Percentiles rank a stretch among this genome's conserved stretches.
These are phyloP conservation scores for Mercenaria mercenaria DNA, from an alignment of 1,140 invertebrate species.

Conservation along the genomic window DNA sequence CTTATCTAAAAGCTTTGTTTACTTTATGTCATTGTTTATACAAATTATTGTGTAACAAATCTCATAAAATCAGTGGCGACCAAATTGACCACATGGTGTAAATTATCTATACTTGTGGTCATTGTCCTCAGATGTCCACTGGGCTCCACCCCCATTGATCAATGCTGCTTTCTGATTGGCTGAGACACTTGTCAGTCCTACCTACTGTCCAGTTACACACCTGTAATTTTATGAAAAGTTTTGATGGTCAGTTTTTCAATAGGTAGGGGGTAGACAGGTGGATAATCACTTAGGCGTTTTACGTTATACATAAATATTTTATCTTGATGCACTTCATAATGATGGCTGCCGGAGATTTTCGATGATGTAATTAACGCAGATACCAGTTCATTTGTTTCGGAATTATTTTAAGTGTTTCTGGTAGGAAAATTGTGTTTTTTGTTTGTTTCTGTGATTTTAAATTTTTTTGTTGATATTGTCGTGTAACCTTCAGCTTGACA, in stretches of 20 bases:
- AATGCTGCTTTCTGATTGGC: constrained; percentile 52
- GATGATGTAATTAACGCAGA: constrained; percentile 17
- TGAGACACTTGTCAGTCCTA: not conserved
- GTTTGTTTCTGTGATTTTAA: not conserved
- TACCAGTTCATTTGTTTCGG: no score
- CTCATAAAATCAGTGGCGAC: constrained; percentile 30
- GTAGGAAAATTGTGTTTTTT: not conserved
- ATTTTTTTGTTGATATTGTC: not conserved
- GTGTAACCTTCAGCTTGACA: not conserved
- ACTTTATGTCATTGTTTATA: constrained; percentile 14
- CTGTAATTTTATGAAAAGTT: not conserved
- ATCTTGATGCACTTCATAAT: constrained; percentile 40
- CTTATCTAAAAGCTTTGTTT: not conserved
- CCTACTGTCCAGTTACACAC: constrained; percentile 20
- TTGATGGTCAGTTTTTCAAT: not conserved
- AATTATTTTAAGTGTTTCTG: not conserved
- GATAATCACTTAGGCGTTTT: constrained; percentile 38
- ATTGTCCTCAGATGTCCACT: not conserved
- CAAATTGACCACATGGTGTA: constrained; percentile 4
- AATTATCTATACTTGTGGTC: constrained; percentile 24
- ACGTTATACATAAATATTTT: constrained; percentile 43
- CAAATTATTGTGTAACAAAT: constrained; percentile 33
- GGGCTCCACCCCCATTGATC: constrained; percentile 4
- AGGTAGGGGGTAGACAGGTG: constrained; percentile 14
- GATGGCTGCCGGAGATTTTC: constrained; percentile 26